Percentiles rank a stretch among this genome's conserved stretches.
Evolutionary conservation across 1,140 invertebrate genomes (phyloP).

Genomic region (Drosophila rhopaloa): DNA sequence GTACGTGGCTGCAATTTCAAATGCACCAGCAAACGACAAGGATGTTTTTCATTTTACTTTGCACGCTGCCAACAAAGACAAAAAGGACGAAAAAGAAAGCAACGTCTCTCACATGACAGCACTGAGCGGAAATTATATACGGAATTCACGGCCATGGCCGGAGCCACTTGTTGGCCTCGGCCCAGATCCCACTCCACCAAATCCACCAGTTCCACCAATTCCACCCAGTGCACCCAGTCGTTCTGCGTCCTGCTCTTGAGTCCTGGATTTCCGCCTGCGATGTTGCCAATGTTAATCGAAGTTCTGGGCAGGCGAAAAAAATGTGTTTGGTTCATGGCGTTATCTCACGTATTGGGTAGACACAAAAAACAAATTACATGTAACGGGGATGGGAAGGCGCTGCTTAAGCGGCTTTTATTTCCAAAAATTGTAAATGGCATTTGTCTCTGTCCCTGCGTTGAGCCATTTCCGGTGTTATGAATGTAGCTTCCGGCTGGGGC

Average conservation of each 20-base stretch:
- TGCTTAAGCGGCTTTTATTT: slow-evolving; percentile 78
- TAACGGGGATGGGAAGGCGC: slow-evolving; percentile 25
- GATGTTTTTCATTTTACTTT: slow-evolving; percentile 71
- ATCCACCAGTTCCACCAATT: background rate
- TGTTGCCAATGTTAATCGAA: slow-evolving; percentile 81
- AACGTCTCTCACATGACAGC: slow-evolving; percentile 46
- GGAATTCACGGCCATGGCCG: slow-evolving; percentile 78
- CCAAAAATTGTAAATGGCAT: slow-evolving; percentile 77
- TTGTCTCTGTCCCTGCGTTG: slow-evolving; percentile 61
- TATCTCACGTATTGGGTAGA: slow-evolving; percentile 80
- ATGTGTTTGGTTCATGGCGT: slow-evolving; percentile 59
- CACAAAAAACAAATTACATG: slow-evolving; percentile 82
- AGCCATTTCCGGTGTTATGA: slow-evolving; percentile 76
- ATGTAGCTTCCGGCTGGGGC: slow-evolving; percentile 59
- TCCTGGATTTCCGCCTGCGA: slow-evolving; percentile 25
- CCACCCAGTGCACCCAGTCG: background rate
- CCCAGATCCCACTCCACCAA: slow-evolving; percentile 11
- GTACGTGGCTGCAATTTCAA: slow-evolving; percentile 57
- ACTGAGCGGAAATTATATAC: slow-evolving; percentile 66
- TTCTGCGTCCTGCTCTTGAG: background rate
- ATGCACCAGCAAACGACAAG: slow-evolving; percentile 67
- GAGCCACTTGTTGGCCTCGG: slow-evolving; percentile 50
- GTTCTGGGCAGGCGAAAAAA: slow-evolving; percentile 57
- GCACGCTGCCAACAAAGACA: slow-evolving; percentile 28
- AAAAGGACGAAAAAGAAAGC: slow-evolving; percentile 14